Evolutionary conservation across 2,113 vertebrate species (phyloP), one percentile per base, ranked within the genome.

Genomic region (Cyanoderma ruficeps): DNA sequence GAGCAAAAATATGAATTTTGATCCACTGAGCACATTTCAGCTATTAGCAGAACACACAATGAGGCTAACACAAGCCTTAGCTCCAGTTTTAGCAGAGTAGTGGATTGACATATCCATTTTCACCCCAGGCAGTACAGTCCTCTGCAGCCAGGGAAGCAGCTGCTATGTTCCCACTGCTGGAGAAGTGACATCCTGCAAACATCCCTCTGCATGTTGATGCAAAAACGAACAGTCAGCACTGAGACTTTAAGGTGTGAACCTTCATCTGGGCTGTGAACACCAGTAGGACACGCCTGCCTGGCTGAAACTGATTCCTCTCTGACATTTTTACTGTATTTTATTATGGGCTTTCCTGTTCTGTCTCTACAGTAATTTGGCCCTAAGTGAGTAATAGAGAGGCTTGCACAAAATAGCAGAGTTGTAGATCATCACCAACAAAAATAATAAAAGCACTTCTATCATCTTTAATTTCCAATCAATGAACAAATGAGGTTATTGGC

Each of bases 391-490:
- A 92, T 81, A 44, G 49, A 56, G 59, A 87, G 37, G 37, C 77
- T 89, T 86, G n/a, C 86, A 90, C 52, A 57, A 89, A 88, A 90
- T 70, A 71, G 31, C 57, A 84, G 63, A 76, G 56, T n/a, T 63
- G 65, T 41, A 89, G 64, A 89, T 87, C 57, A 68, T 16, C 37
- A 64, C 6, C 72, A 87, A 21, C 50, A 88, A 81, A 95, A 89
- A 92, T 60, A 53, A 87, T 75, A 67, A 87, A 94, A 63, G 55
- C 71, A 77, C 28, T 94, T 94, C 64, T 68, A 81, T 64, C 35
- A 64, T 93, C 68, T 92, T 95, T 93, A 78, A 96, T 96, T 96
- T 75, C 37, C 90, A 95, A 39, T 88, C 96, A 95, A 94, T 90
- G 92, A 94, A 78, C 86, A 96, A 95, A 88, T 70, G 68, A 96